These are phyloP conservation scores for Cygnus olor DNA, from an alignment of 2,797 vertebrate species.

Conservation along the genomic window DNA sequence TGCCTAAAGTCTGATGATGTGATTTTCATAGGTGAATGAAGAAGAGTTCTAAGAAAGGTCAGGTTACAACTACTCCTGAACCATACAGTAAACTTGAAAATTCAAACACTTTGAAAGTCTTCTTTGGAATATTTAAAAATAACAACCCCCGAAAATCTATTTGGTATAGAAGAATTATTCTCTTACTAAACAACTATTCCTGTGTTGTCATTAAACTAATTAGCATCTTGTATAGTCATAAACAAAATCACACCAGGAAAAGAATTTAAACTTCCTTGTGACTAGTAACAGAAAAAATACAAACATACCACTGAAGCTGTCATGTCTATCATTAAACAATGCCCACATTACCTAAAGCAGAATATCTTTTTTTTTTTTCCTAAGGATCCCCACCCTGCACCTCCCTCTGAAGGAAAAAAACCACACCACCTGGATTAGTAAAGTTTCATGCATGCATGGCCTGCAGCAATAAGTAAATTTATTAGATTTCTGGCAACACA, in stretches of 20 bases:
- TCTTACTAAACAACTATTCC: background rate
- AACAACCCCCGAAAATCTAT: background rate
- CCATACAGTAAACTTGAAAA: background rate
- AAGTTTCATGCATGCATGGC: slow-evolving; percentile 55
- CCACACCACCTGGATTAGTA: slow-evolving; percentile 70
- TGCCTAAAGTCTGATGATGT: background rate
- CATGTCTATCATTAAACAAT: slow-evolving; percentile 37
- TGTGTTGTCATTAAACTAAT: background rate
- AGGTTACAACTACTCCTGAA: background rate
- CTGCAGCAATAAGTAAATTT: slow-evolving; percentile 73
- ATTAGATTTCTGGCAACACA: slow-evolving; percentile 74
- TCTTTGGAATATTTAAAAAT: background rate
- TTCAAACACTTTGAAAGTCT: background rate
- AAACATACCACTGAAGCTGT: slow-evolving; percentile 19
- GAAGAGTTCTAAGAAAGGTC: background rate
- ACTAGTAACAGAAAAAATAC: background rate
- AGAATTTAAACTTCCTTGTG: background rate
- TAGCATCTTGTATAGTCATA: background rate
- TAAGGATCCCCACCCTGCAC: slow-evolving; percentile 46
- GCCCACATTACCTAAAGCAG: slow-evolving; percentile 30
- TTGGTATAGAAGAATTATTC: background rate
- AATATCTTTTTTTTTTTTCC: slow-evolving; percentile 40
- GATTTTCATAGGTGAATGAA: background rate
- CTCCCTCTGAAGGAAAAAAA: slow-evolving; percentile 14
- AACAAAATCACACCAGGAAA: background rate